Evolutionary conservation across 2,113 vertebrate genomes (phyloP).

Genomic region (Plestiodon gilberti): DNA sequence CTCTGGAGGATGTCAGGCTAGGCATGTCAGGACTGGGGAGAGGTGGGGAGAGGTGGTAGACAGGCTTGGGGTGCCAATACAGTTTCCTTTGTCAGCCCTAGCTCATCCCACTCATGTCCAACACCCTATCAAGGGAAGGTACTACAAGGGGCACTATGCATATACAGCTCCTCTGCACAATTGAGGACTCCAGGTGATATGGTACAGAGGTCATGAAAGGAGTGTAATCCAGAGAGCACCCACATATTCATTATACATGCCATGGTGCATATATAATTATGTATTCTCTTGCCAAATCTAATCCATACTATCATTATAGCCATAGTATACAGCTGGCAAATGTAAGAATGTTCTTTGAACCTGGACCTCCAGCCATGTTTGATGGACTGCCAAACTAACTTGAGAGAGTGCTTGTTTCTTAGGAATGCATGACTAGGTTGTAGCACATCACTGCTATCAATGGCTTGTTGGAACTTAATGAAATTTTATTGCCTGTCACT

Average conservation of each 20-base stretch:
- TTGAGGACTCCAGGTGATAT: no score
- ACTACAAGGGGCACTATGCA: neutral
- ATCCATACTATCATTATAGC: neutral
- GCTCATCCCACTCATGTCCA: no score
- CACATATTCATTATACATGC: neutral
- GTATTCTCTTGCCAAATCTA: neutral
- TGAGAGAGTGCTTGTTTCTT: neutral
- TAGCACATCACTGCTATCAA: neutral
- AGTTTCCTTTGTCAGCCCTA: no score
- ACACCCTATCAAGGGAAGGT: no score
- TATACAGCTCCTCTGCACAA: neutral
- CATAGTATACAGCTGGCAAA: no score
- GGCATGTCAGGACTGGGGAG: no score
- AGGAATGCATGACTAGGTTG: neutral
- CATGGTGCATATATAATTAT: neutral
- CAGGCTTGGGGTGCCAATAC: no score
- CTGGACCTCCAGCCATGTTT: neutral
- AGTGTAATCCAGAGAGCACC: neutral
- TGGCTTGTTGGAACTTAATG: neutral
- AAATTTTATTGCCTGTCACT: neutral
- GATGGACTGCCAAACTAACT: neutral
- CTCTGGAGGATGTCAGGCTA: no score
- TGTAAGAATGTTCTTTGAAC: neutral
- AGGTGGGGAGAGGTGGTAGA: no score
- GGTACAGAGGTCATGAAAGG: neutral